These are phyloP conservation scores for Nothocercus julius DNA, from an alignment of 2,113 vertebrate genomes.

Conservation along the genomic window DNA sequence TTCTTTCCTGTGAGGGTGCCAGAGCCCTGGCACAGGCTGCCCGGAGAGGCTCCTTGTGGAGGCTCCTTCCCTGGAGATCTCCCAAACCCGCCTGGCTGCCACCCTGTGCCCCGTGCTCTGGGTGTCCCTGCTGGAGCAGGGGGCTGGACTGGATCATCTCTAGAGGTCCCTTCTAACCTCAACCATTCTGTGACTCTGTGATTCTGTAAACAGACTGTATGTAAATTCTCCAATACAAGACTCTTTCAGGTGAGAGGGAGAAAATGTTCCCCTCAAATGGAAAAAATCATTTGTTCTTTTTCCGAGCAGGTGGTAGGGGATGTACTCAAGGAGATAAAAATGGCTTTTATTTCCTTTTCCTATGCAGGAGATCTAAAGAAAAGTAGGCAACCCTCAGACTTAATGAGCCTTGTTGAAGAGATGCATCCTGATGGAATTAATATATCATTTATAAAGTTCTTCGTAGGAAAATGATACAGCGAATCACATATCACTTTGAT, in stretches of 20 bases:
- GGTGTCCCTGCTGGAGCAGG: too few species aligned
- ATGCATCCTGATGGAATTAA: constrained; percentile 22
- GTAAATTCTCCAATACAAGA: neutral
- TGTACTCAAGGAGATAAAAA: constrained; percentile 38
- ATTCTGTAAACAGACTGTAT: neutral
- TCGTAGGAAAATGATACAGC: constrained; percentile 2
- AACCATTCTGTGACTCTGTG: too few species aligned
- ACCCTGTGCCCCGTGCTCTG: too few species aligned
- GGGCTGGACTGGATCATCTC: too few species aligned
- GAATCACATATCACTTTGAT: constrained; percentile 43
- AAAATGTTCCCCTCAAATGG: neutral
- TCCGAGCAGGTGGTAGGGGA: constrained; percentile 3
- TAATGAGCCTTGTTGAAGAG: constrained; percentile 23
- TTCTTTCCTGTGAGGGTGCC: too few species aligned
- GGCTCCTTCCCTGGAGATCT: too few species aligned
- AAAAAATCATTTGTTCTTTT: neutral
- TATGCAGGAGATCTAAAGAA: constrained; percentile 47
- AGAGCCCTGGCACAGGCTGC: too few species aligned
- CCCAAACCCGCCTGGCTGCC: too few species aligned
- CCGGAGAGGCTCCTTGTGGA: too few species aligned
- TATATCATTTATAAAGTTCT: constrained; percentile 47
- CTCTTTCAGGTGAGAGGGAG: neutral
- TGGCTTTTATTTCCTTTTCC: constrained; percentile 30
- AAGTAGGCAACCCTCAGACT: neutral
- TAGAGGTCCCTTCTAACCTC: too few species aligned